Evolutionary conservation across 1,140 invertebrate species (phyloP), one percentile per base, ranked within the genome.

Genomic region (Dufourea novaeangliae): DNA sequence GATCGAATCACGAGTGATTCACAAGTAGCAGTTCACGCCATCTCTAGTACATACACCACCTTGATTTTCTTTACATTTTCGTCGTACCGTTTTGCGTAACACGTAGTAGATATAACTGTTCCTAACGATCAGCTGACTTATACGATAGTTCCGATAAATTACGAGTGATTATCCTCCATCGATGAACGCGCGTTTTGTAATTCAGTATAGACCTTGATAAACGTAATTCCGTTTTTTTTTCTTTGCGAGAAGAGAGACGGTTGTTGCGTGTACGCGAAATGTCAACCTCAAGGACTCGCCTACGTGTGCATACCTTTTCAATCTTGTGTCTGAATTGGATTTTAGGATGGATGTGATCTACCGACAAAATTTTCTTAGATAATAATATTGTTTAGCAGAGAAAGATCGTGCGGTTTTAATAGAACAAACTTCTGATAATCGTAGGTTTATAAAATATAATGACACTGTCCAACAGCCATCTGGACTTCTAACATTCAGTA

Each of bases 101-200:
- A 64, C 69, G 27, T 75, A 83, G 79, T 10, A 20, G 8, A 27
- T 41, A 41, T 66, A 78, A 78, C 69, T 62, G 46, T 54, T 46
- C 54, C 54, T 80, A 59, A 34, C 12, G 57, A 76, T 80, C 67
- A 63, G 52, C 66, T 75, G 66, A 79, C 52, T 34, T 46, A 46
- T 14, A 69, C 62, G 52, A 74, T 57, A 29, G 50, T 73, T 79
- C 64, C 56, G 29, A 78, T 67, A 56, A 81, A 78, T 70, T 66
- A 68, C 27, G 41, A 78, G 29, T 39, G 6, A 44, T 68, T 67
- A 72, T 67, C 62, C 56, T 62, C 25, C 17, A 41, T 44, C 46
- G 54, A 50, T n/a, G 2, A 39, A 50, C 17, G 39, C 29, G 32
- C n/a, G n/a, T n/a, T 2, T 32, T 37, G 27, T 50, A 39, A 79